Evolutionary conservation across 2,797 vertebrate genomes (phyloP).

Genomic region (Eospalax fontanierii): DNA sequence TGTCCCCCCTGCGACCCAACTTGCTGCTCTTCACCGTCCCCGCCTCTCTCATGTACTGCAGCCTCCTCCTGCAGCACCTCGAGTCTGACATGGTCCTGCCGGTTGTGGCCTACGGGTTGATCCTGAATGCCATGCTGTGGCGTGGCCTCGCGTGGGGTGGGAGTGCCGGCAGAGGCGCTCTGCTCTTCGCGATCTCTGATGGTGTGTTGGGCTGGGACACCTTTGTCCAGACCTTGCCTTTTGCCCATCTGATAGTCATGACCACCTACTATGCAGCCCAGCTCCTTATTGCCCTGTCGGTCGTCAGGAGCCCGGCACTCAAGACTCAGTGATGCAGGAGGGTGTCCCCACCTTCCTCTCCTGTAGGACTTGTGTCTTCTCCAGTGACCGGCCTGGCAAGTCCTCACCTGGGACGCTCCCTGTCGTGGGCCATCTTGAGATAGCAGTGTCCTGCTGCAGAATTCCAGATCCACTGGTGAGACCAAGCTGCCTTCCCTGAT

Average conservation of each 20-base stretch:
- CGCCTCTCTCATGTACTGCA: accelerated
- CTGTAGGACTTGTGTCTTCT: too few species aligned
- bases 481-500: background rate
- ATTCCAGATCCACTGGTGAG: accelerated
- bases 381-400: too few species aligned
- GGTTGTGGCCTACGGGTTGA: conserved; percentile 86
- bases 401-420: accelerated
- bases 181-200: conserved; percentile 93
- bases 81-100: conserved; percentile 86
- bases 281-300: conserved; percentile 89
- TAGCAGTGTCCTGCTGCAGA: background rate
- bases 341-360: accelerated
- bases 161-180: conserved; percentile 85
- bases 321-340: background rate
- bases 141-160: conserved; percentile 86
- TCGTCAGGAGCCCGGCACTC: conserved; percentile 52
- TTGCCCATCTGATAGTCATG: conserved; percentile 89
- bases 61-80: conserved; percentile 68
- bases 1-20: background rate
- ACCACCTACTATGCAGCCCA: conserved; percentile 94
- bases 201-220: conserved; percentile 88
- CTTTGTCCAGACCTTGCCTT: conserved; percentile 87
- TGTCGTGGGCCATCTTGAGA: background rate
- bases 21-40: background rate
- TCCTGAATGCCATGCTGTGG: conserved; percentile 89